Conservation (phyloP, 2,888 invertebrate species). For the Amphipoea lucens region DNA sequence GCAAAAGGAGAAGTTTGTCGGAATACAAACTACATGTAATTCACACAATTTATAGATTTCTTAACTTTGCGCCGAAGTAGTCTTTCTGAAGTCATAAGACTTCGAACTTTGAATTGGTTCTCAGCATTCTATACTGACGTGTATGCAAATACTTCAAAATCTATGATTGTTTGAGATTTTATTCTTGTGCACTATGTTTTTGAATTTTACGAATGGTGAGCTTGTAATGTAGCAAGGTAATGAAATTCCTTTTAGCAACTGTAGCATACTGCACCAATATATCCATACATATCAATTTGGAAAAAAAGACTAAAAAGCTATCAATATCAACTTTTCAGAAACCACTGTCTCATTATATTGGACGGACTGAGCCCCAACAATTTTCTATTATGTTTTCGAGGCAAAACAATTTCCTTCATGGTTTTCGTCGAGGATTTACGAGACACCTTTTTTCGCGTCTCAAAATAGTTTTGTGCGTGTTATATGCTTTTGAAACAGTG, state of each 20-base stretch:
- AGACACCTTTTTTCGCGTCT: slow-evolving; percentile 62
- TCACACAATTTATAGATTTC: background rate
- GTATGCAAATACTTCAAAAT: background rate
- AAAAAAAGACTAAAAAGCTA: slow-evolving; percentile 5
- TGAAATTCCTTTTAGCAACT: background rate
- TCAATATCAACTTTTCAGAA: slow-evolving; percentile 42
- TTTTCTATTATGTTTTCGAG: slow-evolving; percentile 63
- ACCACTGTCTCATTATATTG: slow-evolving; percentile 53
- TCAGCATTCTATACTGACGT: background rate
- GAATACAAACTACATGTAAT: background rate
- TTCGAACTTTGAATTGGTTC: background rate
- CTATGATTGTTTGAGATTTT: background rate
- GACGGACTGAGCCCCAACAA: slow-evolving; percentile 30
- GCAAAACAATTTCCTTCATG: slow-evolving; percentile 64
- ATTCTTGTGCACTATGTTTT: background rate
- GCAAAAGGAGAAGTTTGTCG: background rate
- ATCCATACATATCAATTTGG: background rate
- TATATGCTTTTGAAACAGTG: slow-evolving; percentile 66
- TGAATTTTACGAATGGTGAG: background rate
- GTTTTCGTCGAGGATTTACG: slow-evolving; percentile 59
- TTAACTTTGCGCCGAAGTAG: background rate
- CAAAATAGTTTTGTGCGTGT: slow-evolving; percentile 65
- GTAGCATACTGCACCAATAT: background rate
- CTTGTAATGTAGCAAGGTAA: background rate
- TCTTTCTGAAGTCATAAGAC: background rate